Conservation (phyloP, 1,140 invertebrate genomes). For the Trinorchestia longiramus region DNA sequence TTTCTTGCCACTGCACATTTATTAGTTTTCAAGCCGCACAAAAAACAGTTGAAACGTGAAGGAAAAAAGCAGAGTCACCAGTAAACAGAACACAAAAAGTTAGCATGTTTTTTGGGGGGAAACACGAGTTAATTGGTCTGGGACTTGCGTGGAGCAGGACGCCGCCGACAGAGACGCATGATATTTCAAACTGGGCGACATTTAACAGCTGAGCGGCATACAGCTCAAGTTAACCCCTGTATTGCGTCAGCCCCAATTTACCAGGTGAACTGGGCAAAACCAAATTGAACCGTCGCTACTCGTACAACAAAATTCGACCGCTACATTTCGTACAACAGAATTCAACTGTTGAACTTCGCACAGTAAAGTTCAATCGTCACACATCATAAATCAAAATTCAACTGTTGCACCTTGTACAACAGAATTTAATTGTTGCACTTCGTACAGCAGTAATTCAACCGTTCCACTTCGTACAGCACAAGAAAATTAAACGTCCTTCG, state of each 20-base stretch:
- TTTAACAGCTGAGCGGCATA: neutral
- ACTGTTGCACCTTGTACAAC: neutral
- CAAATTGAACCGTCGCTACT: too few relatives aligned
- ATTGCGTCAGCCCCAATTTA: too few relatives aligned
- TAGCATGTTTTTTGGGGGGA: neutral
- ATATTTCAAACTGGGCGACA: neutral
- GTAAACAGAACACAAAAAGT: neutral
- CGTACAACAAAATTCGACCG: too few relatives aligned
- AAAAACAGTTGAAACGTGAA: neutral
- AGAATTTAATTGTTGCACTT: neutral
- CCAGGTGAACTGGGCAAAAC: too few relatives aligned
- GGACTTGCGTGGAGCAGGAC: neutral
- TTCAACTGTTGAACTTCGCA: too few relatives aligned
- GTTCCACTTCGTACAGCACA: neutral
- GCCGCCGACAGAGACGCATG: neutral
- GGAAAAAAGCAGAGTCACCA: neutral
- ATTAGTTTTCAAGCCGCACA: neutral
- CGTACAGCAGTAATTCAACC: neutral
- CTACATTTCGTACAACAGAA: too few relatives aligned
- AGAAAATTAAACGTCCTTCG: neutral
- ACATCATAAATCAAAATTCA: too few relatives aligned
- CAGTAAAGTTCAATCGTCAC: too few relatives aligned
- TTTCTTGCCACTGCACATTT: neutral
- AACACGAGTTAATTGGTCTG: neutral
- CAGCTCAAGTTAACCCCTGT: neutral